These are phyloP conservation scores for Dicrurus megarhynchus DNA, from an alignment of 2,113 vertebrate species.

Conservation along the genomic window DNA sequence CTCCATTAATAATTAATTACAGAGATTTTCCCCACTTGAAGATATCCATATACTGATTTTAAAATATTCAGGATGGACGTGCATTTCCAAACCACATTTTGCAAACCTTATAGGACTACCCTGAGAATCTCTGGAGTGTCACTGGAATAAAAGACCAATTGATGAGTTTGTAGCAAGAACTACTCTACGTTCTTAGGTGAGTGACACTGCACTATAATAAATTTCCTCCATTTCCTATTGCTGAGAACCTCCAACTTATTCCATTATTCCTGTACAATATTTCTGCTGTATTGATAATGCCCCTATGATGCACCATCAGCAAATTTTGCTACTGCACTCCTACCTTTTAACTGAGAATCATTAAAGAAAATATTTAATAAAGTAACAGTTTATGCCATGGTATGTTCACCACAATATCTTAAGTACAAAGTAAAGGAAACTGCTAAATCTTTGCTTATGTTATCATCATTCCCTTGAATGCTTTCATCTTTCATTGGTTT, in stretches of 20 bases:
- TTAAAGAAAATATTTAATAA: not conserved
- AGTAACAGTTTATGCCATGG: not conserved
- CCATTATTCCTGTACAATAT: not conserved
- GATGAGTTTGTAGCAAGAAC: not conserved
- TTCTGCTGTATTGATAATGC: not conserved
- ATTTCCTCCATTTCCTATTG: not conserved
- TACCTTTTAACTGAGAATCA: not conserved
- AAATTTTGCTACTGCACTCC: not conserved
- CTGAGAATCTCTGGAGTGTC: not conserved
- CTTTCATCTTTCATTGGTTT: not conserved
- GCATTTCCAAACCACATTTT: not conserved
- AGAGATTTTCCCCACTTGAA: not conserved
- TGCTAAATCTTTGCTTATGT: not conserved
- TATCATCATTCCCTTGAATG: not conserved
- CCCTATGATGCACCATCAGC: not conserved
- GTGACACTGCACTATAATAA: not conserved
- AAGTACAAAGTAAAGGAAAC: not conserved
- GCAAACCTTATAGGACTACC: not conserved
- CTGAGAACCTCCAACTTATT: not conserved
- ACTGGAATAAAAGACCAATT: not conserved
- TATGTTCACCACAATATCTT: not conserved
- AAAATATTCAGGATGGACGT: not conserved
- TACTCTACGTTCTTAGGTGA: not conserved
- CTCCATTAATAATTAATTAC: not conserved
- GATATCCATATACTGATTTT: not conserved